phyloP scores from a whole-genome alignment of 2,797 vertebrate genomes.

The Microctenopoma lineatum region DNA sequence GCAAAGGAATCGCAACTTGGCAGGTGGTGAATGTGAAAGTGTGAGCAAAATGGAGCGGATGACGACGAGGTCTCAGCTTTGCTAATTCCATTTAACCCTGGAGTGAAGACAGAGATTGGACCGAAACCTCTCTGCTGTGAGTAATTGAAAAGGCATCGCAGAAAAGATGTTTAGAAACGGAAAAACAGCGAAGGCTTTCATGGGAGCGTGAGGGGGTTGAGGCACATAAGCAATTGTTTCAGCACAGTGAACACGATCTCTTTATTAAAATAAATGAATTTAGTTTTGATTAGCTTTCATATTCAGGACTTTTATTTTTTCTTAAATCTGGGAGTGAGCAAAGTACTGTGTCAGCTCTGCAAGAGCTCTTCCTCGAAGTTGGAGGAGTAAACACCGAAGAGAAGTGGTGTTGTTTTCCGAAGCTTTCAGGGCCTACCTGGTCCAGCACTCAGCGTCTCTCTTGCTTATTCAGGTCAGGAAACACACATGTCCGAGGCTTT shows the following conservation, averaged over 20 bases:
- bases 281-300: constrained; percentile 29
- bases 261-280: constrained; percentile 44
- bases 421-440: constrained; percentile 39
- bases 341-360: background rate
- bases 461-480: constrained; percentile 76
- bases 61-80: constrained; percentile 60
- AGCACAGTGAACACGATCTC: constrained; percentile 58
- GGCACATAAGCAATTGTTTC: constrained; percentile 51
- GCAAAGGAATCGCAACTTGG: constrained; percentile 56
- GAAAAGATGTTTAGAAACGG: constrained; percentile 57
- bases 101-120: constrained; percentile 48
- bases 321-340: background rate
- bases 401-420: constrained; percentile 14
- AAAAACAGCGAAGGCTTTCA: constrained; percentile 52
- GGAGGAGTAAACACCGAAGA: constrained; percentile 13
- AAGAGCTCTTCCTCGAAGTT: background rate
- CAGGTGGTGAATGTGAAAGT: constrained; percentile 64
- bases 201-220: constrained; percentile 9
- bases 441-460: constrained; percentile 36
- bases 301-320: background rate
- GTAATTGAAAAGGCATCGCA: constrained; percentile 52
- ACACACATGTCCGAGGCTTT: constrained; percentile 72
- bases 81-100: constrained; percentile 68
- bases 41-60: constrained; percentile 50
- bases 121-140: constrained; percentile 48